These are phyloP conservation scores for Stichodactyla mertensii DNA, from an alignment of 64 coral and sea anemone species.

Conservation along the genomic window DNA sequence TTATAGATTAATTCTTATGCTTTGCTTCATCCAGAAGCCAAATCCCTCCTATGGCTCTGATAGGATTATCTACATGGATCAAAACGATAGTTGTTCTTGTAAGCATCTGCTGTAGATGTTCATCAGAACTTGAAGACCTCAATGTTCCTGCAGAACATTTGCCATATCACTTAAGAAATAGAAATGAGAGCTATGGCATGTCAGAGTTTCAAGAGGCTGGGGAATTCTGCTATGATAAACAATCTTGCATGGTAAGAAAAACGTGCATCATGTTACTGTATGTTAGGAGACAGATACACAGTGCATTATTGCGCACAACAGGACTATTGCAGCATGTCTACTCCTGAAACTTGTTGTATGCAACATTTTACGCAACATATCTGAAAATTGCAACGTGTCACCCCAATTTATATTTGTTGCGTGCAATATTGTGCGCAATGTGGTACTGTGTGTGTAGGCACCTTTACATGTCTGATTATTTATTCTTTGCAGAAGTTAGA, in stretches of 20 bases:
- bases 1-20: background rate
- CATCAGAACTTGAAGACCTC: background rate
- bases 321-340: no score
- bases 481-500: slow-evolving; percentile 5
- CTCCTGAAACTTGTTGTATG: no score
- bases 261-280: background rate
- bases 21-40: background rate
- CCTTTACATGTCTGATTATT: background rate
- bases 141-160: background rate
- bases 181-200: background rate
- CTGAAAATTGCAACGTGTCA: no score
- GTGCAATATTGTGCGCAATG: background rate
- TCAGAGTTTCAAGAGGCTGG: background rate
- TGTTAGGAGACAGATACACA: no score
- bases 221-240: slow-evolving; percentile 2
- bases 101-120: background rate
- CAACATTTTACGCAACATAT: no score
- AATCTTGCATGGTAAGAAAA: background rate
- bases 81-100: background rate
- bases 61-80: background rate
- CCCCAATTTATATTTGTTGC: background rate
- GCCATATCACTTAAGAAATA: background rate
- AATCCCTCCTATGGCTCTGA: background rate
- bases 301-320: no score
- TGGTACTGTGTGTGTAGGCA: background rate